Conservation (phyloP, 2,113 vertebrate genomes). For the Brachyistius frenatus region DNA sequence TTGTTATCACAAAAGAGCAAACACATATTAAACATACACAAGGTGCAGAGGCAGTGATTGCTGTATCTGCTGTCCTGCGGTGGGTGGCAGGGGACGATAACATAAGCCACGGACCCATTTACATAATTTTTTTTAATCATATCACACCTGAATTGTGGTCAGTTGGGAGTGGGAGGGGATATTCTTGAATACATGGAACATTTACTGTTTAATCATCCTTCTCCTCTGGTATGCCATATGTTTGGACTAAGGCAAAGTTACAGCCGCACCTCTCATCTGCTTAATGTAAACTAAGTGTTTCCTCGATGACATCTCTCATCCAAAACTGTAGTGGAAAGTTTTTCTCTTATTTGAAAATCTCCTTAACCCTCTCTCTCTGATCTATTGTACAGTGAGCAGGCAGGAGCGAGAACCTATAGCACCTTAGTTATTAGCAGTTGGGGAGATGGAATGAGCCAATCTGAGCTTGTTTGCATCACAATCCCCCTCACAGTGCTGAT, state of each 20-base stretch:
- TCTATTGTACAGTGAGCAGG: constrained; percentile 48
- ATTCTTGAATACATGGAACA: constrained; percentile 42
- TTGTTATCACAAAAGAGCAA: constrained; percentile 77
- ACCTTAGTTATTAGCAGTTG: constrained; percentile 69
- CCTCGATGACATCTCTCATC: constrained; percentile 6
- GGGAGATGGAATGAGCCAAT: constrained; percentile 74
- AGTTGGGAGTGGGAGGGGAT: constrained; percentile 41
- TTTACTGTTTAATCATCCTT: constrained; percentile 14
- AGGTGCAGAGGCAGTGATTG: constrained; percentile 74
- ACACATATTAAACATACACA: constrained; percentile 73
- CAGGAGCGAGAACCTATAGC: constrained; percentile 41
- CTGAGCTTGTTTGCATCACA: constrained; percentile 83
- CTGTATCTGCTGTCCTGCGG: constrained; percentile 74
- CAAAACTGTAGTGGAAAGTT: constrained; percentile 29
- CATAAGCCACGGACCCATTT: constrained; percentile 73
- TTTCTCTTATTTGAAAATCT: neutral
- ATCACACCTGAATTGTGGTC: constrained; percentile 66
- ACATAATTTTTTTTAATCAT: constrained; percentile 73
- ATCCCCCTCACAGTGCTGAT: constrained; percentile 79
- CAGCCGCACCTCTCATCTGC: constrained; percentile 6
- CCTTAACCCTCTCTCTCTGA: neutral
- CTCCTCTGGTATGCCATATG: neutral
- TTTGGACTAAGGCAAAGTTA: constrained; percentile 1
- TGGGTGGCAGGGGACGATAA: constrained; percentile 75
- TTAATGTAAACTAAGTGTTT: constrained; percentile 23